Conservation (phyloP, 2,797 vertebrate genomes). For the Poliocrania exsul region DNA sequence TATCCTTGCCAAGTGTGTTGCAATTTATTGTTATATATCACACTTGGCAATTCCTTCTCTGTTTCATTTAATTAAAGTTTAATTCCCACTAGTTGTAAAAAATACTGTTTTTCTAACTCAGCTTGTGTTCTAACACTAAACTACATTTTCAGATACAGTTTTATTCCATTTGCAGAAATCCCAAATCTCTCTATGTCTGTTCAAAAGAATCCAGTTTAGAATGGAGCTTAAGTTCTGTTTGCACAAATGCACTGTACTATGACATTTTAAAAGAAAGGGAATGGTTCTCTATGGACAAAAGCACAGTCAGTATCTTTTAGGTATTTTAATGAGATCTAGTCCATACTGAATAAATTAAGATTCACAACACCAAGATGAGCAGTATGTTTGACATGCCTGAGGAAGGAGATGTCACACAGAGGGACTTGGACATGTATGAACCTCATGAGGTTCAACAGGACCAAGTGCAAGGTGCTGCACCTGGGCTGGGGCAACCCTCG, state of each 20-base stretch:
- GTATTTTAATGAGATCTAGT: neutral
- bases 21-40: neutral
- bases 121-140: neutral
- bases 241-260: neutral
- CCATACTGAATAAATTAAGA: neutral
- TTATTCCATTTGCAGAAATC: neutral
- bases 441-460: neutral
- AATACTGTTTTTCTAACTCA: neutral
- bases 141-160: neutral
- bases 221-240: neutral
- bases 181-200: neutral
- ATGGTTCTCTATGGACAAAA: neutral
- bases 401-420: neutral
- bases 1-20: neutral
- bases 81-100: neutral
- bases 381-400: neutral
- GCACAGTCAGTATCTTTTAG: neutral
- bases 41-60: neutral
- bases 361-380: neutral
- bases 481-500: accelerated
- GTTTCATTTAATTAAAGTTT: neutral
- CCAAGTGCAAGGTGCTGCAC: neutral
- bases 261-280: neutral
- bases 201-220: neutral
- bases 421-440: neutral